Conservation (phyloP, 2,797 vertebrate genomes). For the Crocidura indochinensis region DNA sequence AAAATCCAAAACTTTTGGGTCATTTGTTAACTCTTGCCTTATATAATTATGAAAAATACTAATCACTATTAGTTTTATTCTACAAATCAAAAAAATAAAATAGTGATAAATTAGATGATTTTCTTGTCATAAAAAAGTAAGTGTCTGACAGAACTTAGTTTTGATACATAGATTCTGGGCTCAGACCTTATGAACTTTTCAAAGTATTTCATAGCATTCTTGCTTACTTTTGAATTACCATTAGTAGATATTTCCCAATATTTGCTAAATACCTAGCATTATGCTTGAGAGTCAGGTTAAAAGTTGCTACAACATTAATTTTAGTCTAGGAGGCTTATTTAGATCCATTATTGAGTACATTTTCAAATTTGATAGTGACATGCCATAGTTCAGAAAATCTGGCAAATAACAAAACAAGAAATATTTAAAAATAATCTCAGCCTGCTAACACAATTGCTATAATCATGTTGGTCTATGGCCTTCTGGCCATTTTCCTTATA, state of each 20-base stretch:
- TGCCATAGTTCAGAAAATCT: conserved; percentile 62
- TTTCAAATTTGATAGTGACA: conserved; percentile 65
- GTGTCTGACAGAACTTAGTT: neutral
- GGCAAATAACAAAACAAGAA: conserved; percentile 44
- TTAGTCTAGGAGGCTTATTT: conserved; percentile 35
- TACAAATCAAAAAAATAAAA: conserved; percentile 33
- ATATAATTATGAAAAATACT: conserved; percentile 26
- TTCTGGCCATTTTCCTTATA: conserved; percentile 67
- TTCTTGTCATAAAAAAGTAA: neutral
- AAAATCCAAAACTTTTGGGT: conserved; percentile 54
- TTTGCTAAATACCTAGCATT: conserved; percentile 17
- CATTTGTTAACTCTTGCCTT: conserved; percentile 49
- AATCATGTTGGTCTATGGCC: conserved; percentile 64
- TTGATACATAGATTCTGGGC: neutral
- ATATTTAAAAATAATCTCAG: conserved; percentile 62
- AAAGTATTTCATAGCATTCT: no score
- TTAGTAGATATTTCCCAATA: neutral
- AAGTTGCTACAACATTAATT: conserved; percentile 30
- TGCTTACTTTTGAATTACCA: neutral
- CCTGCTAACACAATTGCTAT: conserved; percentile 54
- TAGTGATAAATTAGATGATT: conserved; percentile 32
- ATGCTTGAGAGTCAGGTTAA: neutral
- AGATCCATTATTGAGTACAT: conserved; percentile 23
- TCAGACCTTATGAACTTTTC: neutral
- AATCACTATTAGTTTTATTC: neutral